Evolutionary conservation across 1,140 invertebrate genomes (phyloP), one percentile per base, ranked within the genome.

Genomic region (Globodera rostochiensis): DNA sequence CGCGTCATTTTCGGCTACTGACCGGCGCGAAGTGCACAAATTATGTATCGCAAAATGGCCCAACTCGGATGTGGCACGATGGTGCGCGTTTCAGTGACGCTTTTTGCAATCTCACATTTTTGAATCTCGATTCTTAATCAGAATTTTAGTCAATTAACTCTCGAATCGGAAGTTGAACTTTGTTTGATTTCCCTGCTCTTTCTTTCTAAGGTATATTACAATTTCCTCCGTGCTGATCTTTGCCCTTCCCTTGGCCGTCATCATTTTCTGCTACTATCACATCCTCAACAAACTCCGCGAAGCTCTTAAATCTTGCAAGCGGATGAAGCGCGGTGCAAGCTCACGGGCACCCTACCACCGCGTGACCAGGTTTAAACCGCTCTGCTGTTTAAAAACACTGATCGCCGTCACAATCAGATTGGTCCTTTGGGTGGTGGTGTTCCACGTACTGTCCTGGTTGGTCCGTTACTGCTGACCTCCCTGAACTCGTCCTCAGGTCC

Each of bases 41-140:
- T 69, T 90, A n/a, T 89, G 88, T 70, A 87, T 89, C 76, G 85
- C 82, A 5, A 89, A 89, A 80, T 89, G 88, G 88, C 88, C 87
- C n/a, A 87, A 73, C 73, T 84, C 78, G 4, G 84, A 88, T 45
- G 53, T 69, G 25, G 87, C 86, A 5, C 81, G 86, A 84, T 88
- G 84, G 87, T 89, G 25, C 15, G 73, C 19, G 66, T 25, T 25
- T 25, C 25, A 25, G 25, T 25, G 25, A 25, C 25, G 25, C 25
- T 25, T 25, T 25, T 0, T 25, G 25, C 25, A 25, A 25, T n/a
- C 25, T 25, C 25, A 25, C 25, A 25, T 25, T 25, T 25, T 25
- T 25, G 25, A 25, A 25, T 25, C 25, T 25, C 25, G 25, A 25
- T 25, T 25, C 25, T 25, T 25, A 25, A 1, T 25, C 25, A 0